A percentile compares a stretch with the other conserved stretches of the same genome.
Conservation (phyloP, 2,113 vertebrate species). For the Todiramphus chloris region DNA sequence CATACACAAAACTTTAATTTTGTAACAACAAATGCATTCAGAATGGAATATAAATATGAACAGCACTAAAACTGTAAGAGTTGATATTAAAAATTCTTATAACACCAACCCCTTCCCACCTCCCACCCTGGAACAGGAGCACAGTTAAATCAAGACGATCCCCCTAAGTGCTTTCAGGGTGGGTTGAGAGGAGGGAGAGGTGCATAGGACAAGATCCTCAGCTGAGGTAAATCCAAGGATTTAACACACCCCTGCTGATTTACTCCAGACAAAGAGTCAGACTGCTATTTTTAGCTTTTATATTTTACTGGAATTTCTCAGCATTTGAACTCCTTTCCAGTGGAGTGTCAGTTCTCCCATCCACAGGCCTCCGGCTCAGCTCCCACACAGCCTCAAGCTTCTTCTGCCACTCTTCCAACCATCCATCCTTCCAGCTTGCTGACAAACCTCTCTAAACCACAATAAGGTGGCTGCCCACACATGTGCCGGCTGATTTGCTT, state of each 20-base stretch:
- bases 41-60: not conserved
- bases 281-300: not conserved
- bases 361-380: not conserved
- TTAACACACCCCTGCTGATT: not conserved
- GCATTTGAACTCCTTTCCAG: not conserved
- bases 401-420: not conserved
- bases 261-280: not conserved
- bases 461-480: slow-evolving; percentile 55
- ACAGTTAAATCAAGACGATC: not conserved
- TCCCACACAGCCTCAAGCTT: slow-evolving; percentile 16
- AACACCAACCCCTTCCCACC: not conserved
- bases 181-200: not conserved
- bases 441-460: slow-evolving; percentile 26
- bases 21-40: not conserved
- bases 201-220: not conserved
- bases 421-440: not conserved
- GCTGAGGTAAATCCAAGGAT: not conserved
- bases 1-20: not conserved
- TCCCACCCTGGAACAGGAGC: not conserved
- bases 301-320: not conserved
- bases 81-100: not conserved
- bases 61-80: not conserved
- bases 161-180: not conserved
- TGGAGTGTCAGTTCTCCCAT: not conserved
- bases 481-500: slow-evolving; percentile 44